Conservation (phyloP, 2,888 invertebrate genomes). For the Caenorhabditis uteleia region DNA sequence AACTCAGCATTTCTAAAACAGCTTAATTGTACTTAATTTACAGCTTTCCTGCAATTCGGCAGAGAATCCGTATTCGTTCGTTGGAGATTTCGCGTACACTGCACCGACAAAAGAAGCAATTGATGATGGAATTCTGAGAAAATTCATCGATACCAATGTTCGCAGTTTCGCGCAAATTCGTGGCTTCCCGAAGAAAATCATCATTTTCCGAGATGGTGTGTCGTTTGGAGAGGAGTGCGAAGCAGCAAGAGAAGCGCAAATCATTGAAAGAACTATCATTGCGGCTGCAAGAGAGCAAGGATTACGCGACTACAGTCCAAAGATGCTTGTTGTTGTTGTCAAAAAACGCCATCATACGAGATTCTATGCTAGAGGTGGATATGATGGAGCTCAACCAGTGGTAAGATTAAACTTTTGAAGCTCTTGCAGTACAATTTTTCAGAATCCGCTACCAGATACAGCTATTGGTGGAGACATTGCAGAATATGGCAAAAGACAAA, state of each 20-base stretch:
- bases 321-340: slow-evolving; percentile 28
- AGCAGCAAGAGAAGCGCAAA: slow-evolving; percentile 21
- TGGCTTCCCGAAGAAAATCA: slow-evolving; percentile 31
- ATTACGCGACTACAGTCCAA: slow-evolving; percentile 18
- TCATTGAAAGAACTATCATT: slow-evolving; percentile 24
- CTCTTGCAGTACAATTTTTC: not conserved
- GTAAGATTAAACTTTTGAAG: slow-evolving; percentile 3
- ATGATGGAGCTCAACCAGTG: slow-evolving; percentile 19
- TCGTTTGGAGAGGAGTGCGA: slow-evolving; percentile 32
- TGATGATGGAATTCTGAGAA: slow-evolving; percentile 25
- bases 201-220: slow-evolving; percentile 40
- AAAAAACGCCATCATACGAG: slow-evolving; percentile 39
- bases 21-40: not conserved
- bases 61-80: slow-evolving; percentile 29
- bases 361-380: slow-evolving; percentile 25
- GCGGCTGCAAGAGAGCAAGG: slow-evolving; percentile 16
- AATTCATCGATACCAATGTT: slow-evolving; percentile 24
- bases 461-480: slow-evolving; percentile 34
- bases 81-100: slow-evolving; percentile 37
- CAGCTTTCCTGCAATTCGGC: slow-evolving; percentile 36
- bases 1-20: not conserved
- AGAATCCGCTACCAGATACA: slow-evolving; percentile 39
- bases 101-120: slow-evolving; percentile 30
- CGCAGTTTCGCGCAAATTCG: slow-evolving; percentile 14
- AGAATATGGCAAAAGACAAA: slow-evolving; percentile 39